Base-by-base conservation (phyloP, 2,888 invertebrate species). In the Lysandra bellargus region DNA sequence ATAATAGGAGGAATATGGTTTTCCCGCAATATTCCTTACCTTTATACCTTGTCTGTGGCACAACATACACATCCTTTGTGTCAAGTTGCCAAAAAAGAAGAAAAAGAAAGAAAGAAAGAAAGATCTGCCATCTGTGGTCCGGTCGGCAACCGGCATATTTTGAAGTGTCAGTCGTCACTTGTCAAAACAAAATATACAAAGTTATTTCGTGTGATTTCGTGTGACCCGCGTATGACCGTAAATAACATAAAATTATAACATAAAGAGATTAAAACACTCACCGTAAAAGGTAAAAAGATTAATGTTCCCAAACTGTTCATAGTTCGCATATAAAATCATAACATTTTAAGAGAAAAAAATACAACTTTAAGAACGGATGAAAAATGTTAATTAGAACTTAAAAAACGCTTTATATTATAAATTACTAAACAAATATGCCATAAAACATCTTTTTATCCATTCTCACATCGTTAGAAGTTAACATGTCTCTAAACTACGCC, bases 401-500 rank as follows among this genome's bases (percentile, higher is more conserved):
- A 4, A 23, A 64, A 69, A 69, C 14, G 5, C 12, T 14, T 33
- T 3, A 37, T 33, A 30, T 1, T 33, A 33, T 12, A 4, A 69
- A 33, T 23, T 69, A 64, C 9, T 61, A 1, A 64, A 30, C 30
- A 69, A 69, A 69, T 37, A 69, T 69, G 33, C 69, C 33, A 1
- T 69, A 69, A 37, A 69, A 37, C 69, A 69, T 37, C 0, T 69
- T 0, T 69, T 9, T 14, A 14, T 14, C 33, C 14, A 37, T 33
- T 33, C 69, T 33, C 30, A 60, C 23, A 40, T 4, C 40, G 7
- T 12, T 12, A 17, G 23, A 23, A 75, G 17, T 64, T 33, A 79
- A 23, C 79, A 94, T 94, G 94, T 92, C 93, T 79, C 85, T 92
- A 84, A 94, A 94, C 84, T 93, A 92, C 86, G 91, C 92, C n/a